These are phyloP conservation scores for Cryptus viduatorius DNA, from an alignment of 2,888 invertebrate species.

Conservation along the genomic window DNA sequence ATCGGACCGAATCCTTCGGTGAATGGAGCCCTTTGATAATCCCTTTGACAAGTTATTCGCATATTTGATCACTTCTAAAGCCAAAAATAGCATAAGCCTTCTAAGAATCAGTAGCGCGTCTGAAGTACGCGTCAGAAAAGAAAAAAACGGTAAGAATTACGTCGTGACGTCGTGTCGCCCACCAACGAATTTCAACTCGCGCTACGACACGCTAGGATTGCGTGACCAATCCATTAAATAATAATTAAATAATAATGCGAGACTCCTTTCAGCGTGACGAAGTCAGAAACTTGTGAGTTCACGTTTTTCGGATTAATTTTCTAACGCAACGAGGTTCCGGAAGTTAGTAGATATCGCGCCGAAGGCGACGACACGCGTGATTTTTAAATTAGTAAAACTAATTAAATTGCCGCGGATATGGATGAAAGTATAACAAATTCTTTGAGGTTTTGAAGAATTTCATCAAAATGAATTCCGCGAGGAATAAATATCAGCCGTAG, in stretches of 20 bases:
- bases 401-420: not conserved
- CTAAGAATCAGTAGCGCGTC: not conserved
- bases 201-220: conserved; percentile 34
- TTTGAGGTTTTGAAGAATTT: not conserved
- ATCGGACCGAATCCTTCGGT: conserved; percentile 12
- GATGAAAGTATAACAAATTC: not conserved
- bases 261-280: conserved; percentile 18
- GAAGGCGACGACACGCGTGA: not conserved
- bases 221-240: conserved; percentile 56
- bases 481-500: no score
- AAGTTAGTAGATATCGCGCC: not conserved
- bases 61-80: not conserved
- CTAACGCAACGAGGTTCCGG: not conserved
- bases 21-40: not conserved
- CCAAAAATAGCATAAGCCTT: not conserved
- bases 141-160: conserved; percentile 10
- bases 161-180: conserved; percentile 37
- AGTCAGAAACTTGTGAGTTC: not conserved
- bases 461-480: no score
- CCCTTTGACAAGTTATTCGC: not conserved
- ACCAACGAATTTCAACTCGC: conserved; percentile 35
- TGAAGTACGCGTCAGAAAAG: not conserved
- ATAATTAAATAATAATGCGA: conserved; percentile 53
- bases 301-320: not conserved
- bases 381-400: not conserved